These are phyloP conservation scores for Falco berigora DNA, from an alignment of 2,797 vertebrate genomes.

Conservation along the genomic window DNA sequence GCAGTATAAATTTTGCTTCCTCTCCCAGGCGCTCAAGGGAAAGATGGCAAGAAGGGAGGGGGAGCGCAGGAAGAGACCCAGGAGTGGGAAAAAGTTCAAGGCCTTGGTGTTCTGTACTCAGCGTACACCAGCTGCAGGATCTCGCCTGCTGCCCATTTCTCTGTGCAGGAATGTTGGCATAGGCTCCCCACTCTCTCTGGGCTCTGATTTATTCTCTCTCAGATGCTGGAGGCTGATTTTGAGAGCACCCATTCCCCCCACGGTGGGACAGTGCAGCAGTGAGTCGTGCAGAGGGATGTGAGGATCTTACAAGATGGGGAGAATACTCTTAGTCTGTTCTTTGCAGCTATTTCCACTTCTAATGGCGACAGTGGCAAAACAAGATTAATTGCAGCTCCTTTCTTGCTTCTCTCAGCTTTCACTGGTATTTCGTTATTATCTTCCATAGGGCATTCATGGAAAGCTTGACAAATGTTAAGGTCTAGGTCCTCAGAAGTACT, in stretches of 20 bases:
- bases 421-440: background rate
- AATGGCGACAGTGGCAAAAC: background rate
- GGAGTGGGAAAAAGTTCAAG: conserved; percentile 48
- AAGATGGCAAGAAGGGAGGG: conserved; percentile 28
- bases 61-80: conserved; percentile 24
- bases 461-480: background rate
- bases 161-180: conserved; percentile 11
- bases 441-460: background rate
- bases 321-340: background rate
- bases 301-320: background rate
- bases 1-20: conserved; percentile 68
- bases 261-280: rapidly evolving
- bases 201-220: conserved; percentile 28
- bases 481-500: background rate
- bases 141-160: conserved; percentile 10
- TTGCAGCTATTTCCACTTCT: background rate
- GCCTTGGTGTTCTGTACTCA: conserved; percentile 4
- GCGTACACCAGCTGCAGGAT: conserved; percentile 3
- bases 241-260: background rate
- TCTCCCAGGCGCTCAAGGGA: background rate
- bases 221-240: background rate
- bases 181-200: background rate
- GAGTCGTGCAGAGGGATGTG: background rate
- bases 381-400: background rate
- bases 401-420: background rate